Evolutionary conservation across 2,797 vertebrate genomes (phyloP).

Genomic region (Poecilia wingei): DNA sequence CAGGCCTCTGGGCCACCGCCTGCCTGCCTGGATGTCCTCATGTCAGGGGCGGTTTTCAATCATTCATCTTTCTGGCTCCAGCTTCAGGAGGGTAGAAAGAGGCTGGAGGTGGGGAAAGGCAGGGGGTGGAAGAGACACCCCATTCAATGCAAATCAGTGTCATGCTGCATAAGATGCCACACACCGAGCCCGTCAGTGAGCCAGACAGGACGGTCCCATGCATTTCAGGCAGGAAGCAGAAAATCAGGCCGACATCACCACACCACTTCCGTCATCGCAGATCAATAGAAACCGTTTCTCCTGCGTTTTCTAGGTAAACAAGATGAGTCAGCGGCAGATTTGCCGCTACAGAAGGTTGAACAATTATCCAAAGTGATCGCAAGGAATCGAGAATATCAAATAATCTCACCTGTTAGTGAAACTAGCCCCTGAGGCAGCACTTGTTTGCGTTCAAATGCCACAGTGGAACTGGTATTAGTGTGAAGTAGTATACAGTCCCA

Average conservation of each 20-base stretch:
- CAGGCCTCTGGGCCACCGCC: constrained; percentile 71
- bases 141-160: constrained; percentile 79
- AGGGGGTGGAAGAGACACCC: constrained; percentile 38
- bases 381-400: constrained; percentile 15
- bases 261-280: constrained; percentile 60
- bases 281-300: constrained; percentile 53
- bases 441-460: constrained; percentile 36
- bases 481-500: constrained; percentile 36
- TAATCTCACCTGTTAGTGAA: constrained; percentile 37
- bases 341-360: constrained; percentile 22
- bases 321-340: constrained; percentile 21
- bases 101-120: neutral
- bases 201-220: constrained; percentile 53
- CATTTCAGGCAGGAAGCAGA: constrained; percentile 62
- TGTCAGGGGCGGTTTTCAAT: constrained; percentile 74
- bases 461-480: constrained; percentile 26
- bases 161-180: constrained; percentile 66
- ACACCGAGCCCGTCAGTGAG: constrained; percentile 51
- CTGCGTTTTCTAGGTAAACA: constrained; percentile 48
- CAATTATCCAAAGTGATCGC: constrained; percentile 15
- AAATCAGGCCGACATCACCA: constrained; percentile 59
- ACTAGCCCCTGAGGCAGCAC: constrained; percentile 21
- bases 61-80: constrained; percentile 77
- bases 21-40: constrained; percentile 63
- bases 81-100: constrained; percentile 33